Base-by-base conservation (phyloP, 2,888 invertebrate genomes). In the Euphydryas editha region DNA sequence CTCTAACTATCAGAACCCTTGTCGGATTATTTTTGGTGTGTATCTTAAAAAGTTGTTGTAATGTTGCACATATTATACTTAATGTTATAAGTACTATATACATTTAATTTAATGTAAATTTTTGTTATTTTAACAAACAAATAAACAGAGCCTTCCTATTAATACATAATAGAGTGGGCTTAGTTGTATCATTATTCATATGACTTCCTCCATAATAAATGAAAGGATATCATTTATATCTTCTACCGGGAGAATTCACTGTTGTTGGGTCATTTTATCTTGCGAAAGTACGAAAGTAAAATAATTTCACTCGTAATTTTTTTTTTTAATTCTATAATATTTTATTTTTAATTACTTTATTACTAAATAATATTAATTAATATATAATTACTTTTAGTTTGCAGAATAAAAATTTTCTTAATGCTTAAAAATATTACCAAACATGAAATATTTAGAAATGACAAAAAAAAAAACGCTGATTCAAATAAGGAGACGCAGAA, bases 201-300 rank as follows among this genome's bases (percentile, higher is more conserved):
- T 73, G 73, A 70, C 72, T 74, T 71, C 71, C 68, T 72, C 70
- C 67, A 70, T 72, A 72, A 72, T 72, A 70, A 70, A 74, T 75
- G 72, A 73, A 75, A 74, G 72, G 68, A 67, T 72, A 72, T 75
- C 74, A 73, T 73, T 76, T 72, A 73, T 67, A 69, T 62, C 58
- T 66, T 17, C 55, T 62, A 70, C 59, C 70, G 67, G 66, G 68
- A 54, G 44, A 62, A 59, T 59, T 57, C 59, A 68, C 62, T 68
- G 65, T 68, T 66, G 67, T 68, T 59, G 63, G 65, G 70, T 64
- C 63, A 62, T 72, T 70, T 72, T 64, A 68, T 70, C 66, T 66
- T 59, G 66, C 66, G 64, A 60, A 59, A 18, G 42, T 44, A 44
- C n/a, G 64, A 60, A 59, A 18, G n/a, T 44, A 44, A 6, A 44